Evolutionary conservation across 2,797 vertebrate genomes (phyloP).

Genomic region (Pachyuromys duprasi): DNA sequence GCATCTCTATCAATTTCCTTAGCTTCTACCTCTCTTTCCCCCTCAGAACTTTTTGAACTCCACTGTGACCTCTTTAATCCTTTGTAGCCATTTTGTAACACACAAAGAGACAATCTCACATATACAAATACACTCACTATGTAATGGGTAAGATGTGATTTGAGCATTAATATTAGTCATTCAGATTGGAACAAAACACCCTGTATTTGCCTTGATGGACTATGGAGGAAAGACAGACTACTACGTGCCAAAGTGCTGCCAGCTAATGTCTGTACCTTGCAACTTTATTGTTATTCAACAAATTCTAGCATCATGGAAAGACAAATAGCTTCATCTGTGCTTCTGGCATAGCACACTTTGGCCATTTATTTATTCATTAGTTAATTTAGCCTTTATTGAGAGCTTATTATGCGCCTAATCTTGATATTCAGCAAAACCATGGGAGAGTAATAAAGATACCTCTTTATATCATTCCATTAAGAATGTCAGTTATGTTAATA

Average conservation of each 20-base stretch:
- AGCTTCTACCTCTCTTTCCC: neutral
- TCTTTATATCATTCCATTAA: neutral
- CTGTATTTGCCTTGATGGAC: neutral
- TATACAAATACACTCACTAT: neutral
- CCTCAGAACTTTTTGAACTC: neutral
- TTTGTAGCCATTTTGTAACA: neutral
- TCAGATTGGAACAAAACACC: neutral
- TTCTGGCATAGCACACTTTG: neutral
- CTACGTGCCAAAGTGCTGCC: neutral
- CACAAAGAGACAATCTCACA: neutral
- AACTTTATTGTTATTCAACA: neutral
- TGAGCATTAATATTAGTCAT: neutral
- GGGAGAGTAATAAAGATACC: neutral
- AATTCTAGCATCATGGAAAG: neutral
- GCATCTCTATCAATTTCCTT: neutral
- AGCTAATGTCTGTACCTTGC: neutral
- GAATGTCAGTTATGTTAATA: neutral
- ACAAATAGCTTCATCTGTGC: neutral
- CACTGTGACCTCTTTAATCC: neutral
- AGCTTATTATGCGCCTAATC: neutral
- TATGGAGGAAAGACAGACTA: neutral
- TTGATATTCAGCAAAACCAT: neutral
- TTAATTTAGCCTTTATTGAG: neutral
- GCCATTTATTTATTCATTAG: constrained; percentile 15
- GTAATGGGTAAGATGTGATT: neutral